Evolutionary conservation across 2,888 invertebrate species (phyloP).

Genomic region (Sclerodermus sp.): DNA sequence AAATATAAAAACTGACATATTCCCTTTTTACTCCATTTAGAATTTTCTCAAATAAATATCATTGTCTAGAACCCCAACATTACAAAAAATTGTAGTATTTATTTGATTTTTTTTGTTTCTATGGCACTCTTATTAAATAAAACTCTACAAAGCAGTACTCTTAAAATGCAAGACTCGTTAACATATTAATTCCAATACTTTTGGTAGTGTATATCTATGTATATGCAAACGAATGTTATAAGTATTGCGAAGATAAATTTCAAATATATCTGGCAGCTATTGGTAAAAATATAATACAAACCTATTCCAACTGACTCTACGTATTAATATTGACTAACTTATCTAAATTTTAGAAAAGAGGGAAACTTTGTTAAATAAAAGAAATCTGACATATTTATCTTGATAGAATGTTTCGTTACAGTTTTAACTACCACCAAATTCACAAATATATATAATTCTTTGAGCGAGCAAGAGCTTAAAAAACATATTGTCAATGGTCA

Average conservation of each 20-base stretch:
- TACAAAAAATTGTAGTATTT: conserved; percentile 20
- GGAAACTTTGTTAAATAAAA: too few species aligned
- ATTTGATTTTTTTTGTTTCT: conserved; percentile 37
- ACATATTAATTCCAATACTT: neutral
- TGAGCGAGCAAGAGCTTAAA: too few species aligned
- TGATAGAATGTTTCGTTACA: neutral
- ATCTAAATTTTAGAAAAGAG: too few species aligned
- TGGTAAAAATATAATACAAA: conserved; percentile 4
- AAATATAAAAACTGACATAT: conserved; percentile 6
- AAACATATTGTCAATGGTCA: neutral
- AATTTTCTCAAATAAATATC: conserved; percentile 8
- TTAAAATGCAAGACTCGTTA: conserved; percentile 12
- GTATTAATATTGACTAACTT: neutral
- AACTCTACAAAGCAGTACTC: conserved; percentile 23
- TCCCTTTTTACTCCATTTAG: too few species aligned
- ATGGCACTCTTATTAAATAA: conserved; percentile 43
- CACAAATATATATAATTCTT: too few species aligned
- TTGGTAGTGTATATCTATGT: neutral
- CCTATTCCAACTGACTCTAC: neutral
- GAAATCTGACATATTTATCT: too few species aligned
- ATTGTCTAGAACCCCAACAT: conserved; percentile 36
- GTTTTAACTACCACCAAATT: too few species aligned
- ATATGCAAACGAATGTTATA: conserved; percentile 4
- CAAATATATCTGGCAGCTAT: conserved; percentile 5
- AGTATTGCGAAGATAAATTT: conserved; percentile 6